phyloP scores from a whole-genome alignment of 2,888 invertebrate genomes.

The Acanthosepion lycidas region DNA sequence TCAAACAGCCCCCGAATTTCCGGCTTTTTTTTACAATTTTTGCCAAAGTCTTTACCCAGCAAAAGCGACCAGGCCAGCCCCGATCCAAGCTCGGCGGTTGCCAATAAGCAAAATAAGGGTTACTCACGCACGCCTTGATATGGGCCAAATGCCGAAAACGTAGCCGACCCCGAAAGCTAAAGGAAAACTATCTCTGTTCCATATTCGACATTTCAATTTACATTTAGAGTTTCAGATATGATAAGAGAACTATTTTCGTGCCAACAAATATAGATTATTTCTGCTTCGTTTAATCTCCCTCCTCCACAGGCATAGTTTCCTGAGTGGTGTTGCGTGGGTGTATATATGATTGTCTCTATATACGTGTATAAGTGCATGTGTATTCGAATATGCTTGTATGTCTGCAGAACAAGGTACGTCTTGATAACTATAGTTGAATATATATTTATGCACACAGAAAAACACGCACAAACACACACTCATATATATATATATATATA shows the following conservation, averaged over 20 bases:
- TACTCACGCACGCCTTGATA: not conserved
- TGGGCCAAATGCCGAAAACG: not conserved
- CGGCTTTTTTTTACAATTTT: not conserved
- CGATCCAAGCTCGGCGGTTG: not conserved
- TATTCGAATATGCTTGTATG: no score
- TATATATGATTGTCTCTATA: no score
- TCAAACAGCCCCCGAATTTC: not conserved
- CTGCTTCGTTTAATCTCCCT: not conserved
- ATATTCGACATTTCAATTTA: not conserved
- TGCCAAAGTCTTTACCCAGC: not conserved
- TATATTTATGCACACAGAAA: no score
- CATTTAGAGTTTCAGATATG: not conserved
- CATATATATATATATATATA: no score
- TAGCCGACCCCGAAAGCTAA: not conserved
- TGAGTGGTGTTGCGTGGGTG: no score
- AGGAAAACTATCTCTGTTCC: not conserved
- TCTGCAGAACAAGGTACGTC: no score
- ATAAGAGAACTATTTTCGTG: not conserved
- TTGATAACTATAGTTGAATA: no score
- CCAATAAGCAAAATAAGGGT: not conserved
- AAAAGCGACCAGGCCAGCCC: not conserved
- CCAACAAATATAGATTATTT: not conserved
- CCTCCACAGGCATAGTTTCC: no score
- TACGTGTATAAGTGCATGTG: no score
- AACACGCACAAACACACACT: no score